Evolutionary conservation across 37 sponge, comb jelly and placozoan genomes (phyloP).

Genomic region (Aphrocallistes beatrix): DNA sequence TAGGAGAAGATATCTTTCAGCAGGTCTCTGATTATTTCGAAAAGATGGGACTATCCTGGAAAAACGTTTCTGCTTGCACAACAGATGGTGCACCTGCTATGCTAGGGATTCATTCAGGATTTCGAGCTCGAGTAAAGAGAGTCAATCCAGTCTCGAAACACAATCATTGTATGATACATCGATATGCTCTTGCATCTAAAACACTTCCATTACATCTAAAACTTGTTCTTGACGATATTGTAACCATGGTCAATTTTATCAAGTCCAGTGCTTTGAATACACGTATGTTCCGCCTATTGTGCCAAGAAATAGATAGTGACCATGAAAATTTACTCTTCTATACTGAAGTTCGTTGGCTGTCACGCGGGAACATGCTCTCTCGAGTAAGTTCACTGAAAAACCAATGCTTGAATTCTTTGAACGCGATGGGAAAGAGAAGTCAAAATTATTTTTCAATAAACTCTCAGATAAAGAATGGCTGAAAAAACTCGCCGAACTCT

Average conservation of each 20-base stretch:
- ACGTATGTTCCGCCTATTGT: neutral
- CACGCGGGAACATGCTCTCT: too few relatives aligned
- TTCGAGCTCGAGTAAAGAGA: neutral
- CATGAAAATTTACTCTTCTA: neutral
- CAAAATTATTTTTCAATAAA: too few relatives aligned
- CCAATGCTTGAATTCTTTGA: too few relatives aligned
- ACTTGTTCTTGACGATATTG: neutral
- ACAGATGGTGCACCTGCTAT: constrained; percentile 8
- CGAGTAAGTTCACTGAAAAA: too few relatives aligned
- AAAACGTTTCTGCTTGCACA: neutral
- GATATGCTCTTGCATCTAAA: neutral
- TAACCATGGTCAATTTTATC: neutral
- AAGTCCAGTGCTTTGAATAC: constrained; percentile 4
- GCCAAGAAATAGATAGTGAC: neutral
- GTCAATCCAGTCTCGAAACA: neutral
- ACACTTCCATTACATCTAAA: neutral
- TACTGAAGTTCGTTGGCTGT: neutral
- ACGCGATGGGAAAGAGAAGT: too few relatives aligned
- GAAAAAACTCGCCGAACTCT: too few relatives aligned
- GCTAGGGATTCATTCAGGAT: neutral
- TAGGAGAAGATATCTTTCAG: neutral
- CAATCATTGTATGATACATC: constrained; percentile 6
- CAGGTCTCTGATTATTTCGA: neutral
- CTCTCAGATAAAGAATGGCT: too few relatives aligned
- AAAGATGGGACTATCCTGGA: neutral